Conservation (phyloP, 2,888 invertebrate species). For the Uloborus plumipes region DNA sequence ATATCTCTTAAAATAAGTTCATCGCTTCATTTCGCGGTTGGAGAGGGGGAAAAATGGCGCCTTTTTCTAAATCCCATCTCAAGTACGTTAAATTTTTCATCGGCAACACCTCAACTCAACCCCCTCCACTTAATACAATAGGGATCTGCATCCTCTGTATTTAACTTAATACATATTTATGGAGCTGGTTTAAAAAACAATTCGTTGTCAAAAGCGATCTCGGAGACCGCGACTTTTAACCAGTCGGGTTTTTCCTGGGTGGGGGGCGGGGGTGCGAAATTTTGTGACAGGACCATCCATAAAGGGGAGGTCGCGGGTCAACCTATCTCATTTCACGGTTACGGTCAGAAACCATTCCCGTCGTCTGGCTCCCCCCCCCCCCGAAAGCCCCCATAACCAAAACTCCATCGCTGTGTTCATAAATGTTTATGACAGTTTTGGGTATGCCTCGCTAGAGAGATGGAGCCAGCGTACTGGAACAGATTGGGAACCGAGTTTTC, state of each 20-base stretch:
- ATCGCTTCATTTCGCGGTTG: conserved; percentile 5
- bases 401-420: conserved; percentile 56
- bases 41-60: conserved; percentile 6
- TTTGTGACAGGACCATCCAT: conserved; percentile 59
- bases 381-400: conserved; percentile 1
- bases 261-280: conserved; percentile 31
- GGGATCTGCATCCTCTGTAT: conserved; percentile 41
- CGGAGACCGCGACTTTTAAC: conserved; percentile 42
- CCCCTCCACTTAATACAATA: conserved; percentile 12
- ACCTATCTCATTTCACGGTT: conserved; percentile 65
- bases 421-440: conserved; percentile 65
- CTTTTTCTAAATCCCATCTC: conserved; percentile 32
- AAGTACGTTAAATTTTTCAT: conserved; percentile 37
- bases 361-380: not conserved
- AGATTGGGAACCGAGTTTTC: conserved; percentile 61
- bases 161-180: conserved; percentile 64
- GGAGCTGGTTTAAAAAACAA: conserved; percentile 29
- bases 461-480: conserved; percentile 60
- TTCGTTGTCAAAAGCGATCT: conserved; percentile 51
- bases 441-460: conserved; percentile 60
- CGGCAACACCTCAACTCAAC: conserved; percentile 18
- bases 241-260: conserved; percentile 28
- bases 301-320: conserved; percentile 56
- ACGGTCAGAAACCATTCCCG: conserved; percentile 56
- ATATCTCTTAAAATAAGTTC: conserved; percentile 21